Conservation (phyloP, 2,888 invertebrate genomes). For the Drosophila rellima region DNA sequence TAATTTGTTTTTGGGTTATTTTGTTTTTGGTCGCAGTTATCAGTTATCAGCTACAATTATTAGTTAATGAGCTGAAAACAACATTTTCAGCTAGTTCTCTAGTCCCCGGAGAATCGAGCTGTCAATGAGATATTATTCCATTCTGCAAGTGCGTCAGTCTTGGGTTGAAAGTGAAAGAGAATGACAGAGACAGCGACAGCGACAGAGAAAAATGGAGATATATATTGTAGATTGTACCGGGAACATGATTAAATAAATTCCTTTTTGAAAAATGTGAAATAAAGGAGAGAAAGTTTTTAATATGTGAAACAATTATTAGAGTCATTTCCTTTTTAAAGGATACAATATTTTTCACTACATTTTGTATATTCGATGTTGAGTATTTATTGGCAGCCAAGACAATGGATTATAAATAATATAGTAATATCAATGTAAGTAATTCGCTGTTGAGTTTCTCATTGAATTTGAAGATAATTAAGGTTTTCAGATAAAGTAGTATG, state of each 20-base stretch:
- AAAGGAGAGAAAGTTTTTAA: not conserved
- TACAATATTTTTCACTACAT: too few relatives aligned
- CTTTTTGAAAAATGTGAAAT: not conserved
- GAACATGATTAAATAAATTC: not conserved
- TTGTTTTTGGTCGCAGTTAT: slow-evolving; percentile 34
- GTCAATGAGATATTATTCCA: slow-evolving; percentile 5
- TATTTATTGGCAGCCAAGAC: too few relatives aligned
- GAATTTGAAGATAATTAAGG: too few relatives aligned
- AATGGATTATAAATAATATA: not conserved
- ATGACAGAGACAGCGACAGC: not conserved
- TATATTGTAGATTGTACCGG: not conserved
- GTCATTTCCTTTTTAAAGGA: too few relatives aligned
- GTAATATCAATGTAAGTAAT: not conserved
- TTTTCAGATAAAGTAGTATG: too few relatives aligned
- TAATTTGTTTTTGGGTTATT: slow-evolving; percentile 20
- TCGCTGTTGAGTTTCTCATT: not conserved
- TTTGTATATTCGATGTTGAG: too few relatives aligned
- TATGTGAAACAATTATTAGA: not conserved
- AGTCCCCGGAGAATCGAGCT: slow-evolving; percentile 20
- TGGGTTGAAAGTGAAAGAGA: not conserved
- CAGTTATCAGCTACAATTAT: slow-evolving; percentile 36
- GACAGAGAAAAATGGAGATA: not conserved
- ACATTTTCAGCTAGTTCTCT: slow-evolving; percentile 23
- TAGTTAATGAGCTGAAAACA: slow-evolving; percentile 46
- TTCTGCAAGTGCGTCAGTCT: slow-evolving; percentile 10